Evolutionary conservation across 2,113 vertebrate genomes (phyloP), one percentile per base, ranked within the genome.

Genomic region (Thamnophis sirtalis): DNA sequence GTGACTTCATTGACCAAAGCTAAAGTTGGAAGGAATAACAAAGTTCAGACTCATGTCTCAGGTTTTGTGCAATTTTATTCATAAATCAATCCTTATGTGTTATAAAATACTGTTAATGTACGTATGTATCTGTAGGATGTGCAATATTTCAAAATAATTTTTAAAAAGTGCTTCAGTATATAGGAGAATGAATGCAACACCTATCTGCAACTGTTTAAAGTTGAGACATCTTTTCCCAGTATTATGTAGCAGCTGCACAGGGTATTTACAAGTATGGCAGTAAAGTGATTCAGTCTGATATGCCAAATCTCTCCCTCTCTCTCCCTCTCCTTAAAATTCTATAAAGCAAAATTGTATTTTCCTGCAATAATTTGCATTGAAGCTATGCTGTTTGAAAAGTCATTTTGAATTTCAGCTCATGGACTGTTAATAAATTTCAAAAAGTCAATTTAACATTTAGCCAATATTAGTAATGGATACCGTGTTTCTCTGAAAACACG

Each of bases 371-470:
- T 13, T 15, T 73, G 19, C 68, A 93, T 51, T 84, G 86, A 53
- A 94, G 68, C 89, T 1, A 92, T 24, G 89, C 94, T 94, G 92
- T 87, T 93, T 22, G 55, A 90, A 94, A 93, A 89, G 86, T 49
- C 93, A 88, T 58, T 84, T 86, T 55, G 68, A 94, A 93, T 91
- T 94, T 94, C 89, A 95, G 48, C 50, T 92, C 90, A 86, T 33
- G 92, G 88, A 24, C 92, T 95, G 93, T 89, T 91, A 94, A 94
- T 96, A 96, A 96, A 95, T 93, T 68, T 90, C 90, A 96, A 96
- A 94, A 96, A 97, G 97, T 97, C 96, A 97, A 95, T 96, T 97
- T 96, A 96, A 94, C 96, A 97, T 97, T 97, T 95, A 96, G 95
- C 95, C 94, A 94, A 94, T 96, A 92, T 95, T 93, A 56, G 48